A percentile compares a stretch with the other conserved stretches of the same genome.
These are phyloP conservation scores for Pterocles burchelli DNA, from an alignment of 2,113 vertebrate species.

Conservation along the genomic window DNA sequence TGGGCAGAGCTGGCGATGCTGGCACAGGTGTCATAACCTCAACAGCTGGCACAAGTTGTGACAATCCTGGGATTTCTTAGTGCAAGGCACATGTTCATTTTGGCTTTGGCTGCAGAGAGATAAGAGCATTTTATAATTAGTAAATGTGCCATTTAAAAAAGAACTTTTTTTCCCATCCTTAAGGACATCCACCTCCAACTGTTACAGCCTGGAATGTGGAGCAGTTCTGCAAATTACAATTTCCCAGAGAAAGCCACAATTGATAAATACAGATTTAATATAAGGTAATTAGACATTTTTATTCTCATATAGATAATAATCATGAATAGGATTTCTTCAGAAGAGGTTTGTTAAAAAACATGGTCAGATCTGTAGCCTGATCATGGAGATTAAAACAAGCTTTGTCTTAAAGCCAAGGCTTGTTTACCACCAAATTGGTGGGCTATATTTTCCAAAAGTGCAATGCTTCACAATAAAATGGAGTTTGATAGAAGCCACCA, in stretches of 20 bases:
- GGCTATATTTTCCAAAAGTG: constrained; percentile 70
- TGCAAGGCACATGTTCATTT: constrained; percentile 99
- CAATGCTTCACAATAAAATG: constrained; percentile 52
- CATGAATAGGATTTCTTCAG: constrained; percentile 78
- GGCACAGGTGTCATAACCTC: constrained; percentile 99
- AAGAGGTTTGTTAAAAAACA: constrained; percentile 73
- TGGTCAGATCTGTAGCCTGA: constrained; percentile 72
- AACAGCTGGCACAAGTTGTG: constrained; percentile 99
- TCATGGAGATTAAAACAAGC: constrained; percentile 69
- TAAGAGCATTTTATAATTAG: constrained; percentile 90
- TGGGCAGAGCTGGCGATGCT: constrained; percentile 94
- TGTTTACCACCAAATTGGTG: constrained; percentile 73
- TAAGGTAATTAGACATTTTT: constrained; percentile 80
- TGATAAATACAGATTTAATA: constrained; percentile 84
- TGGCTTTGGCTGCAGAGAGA: constrained; percentile 89
- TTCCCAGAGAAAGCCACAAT: constrained; percentile 80
- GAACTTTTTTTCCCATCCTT: constrained; percentile 81
- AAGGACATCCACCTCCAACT: constrained; percentile 87
- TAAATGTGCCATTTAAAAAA: constrained; percentile 90
- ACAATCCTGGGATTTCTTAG: constrained; percentile 99
- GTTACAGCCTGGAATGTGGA: constrained; percentile 81
- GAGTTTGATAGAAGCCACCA: constrained; percentile 65
- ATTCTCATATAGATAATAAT: constrained; percentile 77
- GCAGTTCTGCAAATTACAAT: constrained; percentile 80
- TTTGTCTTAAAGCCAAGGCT: constrained; percentile 72